Evolutionary conservation across 2,888 invertebrate species (phyloP).

Genomic region (Hylaea fasciaria): DNA sequence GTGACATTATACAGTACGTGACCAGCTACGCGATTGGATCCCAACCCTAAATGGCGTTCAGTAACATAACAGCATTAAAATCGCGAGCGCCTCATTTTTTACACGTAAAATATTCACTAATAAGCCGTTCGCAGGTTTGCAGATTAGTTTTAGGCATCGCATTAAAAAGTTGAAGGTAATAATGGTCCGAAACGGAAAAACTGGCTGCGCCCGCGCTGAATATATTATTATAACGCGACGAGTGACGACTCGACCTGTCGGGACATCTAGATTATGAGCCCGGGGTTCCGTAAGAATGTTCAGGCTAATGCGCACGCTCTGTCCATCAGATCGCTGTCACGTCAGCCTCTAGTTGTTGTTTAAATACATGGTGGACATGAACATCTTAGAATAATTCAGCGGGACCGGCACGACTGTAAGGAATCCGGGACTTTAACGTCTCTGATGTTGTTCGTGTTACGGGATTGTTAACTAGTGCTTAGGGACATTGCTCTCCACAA

Average conservation of each 20-base stretch:
- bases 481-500: too few species aligned
- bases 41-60: conserved; percentile 29
- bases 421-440: too few species aligned
- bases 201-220: conserved; percentile 57
- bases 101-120: conserved; percentile 35
- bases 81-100: conserved; percentile 28
- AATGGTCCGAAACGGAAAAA: conserved; percentile 58
- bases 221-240: conserved; percentile 64
- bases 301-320: conserved; percentile 11
- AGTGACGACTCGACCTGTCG: conserved; percentile 59
- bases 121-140: conserved; percentile 40
- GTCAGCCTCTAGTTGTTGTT: conserved; percentile 5
- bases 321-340: conserved; percentile 10
- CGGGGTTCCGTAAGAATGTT: conserved; percentile 51
- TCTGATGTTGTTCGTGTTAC: too few species aligned
- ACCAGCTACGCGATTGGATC: conserved; percentile 26
- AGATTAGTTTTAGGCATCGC: conserved; percentile 41
- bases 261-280: conserved; percentile 54
- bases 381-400: too few species aligned
- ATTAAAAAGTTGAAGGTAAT: conserved; percentile 36
- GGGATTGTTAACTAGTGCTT: too few species aligned
- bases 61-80: conserved; percentile 29
- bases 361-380: neutral
- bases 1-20: conserved; percentile 29
- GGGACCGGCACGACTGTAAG: too few species aligned